Conservation (phyloP, 2,797 vertebrate species). For the Crocodylus rhombifer region DNA sequence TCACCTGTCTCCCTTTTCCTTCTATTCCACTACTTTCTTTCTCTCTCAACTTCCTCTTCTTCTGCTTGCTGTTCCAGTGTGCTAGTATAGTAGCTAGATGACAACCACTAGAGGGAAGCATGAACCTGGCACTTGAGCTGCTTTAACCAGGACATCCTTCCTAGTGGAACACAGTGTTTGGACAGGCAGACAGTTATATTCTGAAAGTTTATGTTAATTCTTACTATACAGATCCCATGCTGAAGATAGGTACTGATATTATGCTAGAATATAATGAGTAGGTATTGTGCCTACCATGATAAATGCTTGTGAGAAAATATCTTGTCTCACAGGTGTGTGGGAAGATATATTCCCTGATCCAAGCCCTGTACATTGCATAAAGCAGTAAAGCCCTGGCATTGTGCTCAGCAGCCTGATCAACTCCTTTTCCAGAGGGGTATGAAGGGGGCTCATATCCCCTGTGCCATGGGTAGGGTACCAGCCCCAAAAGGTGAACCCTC, state of each 20-base stretch:
- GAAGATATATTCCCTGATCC: background rate
- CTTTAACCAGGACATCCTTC: background rate
- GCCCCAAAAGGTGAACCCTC: no score
- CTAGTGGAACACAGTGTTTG: background rate
- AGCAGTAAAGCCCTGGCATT: background rate
- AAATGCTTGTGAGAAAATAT: no score
- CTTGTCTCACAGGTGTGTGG: background rate
- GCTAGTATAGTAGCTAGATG: background rate
- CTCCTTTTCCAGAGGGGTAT: no score
- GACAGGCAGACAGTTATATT: rapidly evolving
- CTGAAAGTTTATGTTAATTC: background rate
- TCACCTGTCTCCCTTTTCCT: no score
- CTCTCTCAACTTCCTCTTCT: background rate
- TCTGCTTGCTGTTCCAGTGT: background rate
- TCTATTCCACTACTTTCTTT: background rate
- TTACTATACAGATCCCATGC: background rate
- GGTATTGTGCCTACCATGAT: background rate
- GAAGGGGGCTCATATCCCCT: no score
- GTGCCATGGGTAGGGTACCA: no score
- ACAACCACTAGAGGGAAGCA: background rate
- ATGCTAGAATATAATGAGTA: background rate
- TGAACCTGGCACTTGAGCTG: rapidly evolving
- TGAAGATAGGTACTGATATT: background rate
- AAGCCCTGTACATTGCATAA: background rate
- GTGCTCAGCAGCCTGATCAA: no score